Conservation (phyloP, 2,113 vertebrate species). For the Centropristis striata region DNA sequence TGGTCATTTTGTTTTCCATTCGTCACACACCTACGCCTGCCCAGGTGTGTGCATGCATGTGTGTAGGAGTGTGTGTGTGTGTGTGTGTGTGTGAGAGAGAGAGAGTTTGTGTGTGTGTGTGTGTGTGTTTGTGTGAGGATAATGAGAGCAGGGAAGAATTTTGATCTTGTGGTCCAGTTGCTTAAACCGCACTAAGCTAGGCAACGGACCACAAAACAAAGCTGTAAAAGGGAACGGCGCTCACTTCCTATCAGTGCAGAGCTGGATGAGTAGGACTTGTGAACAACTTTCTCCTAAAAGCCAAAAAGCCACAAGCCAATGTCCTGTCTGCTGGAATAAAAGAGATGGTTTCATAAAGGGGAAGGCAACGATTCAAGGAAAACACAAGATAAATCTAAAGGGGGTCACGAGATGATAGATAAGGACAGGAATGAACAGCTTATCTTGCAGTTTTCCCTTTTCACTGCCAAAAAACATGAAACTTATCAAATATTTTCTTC, state of each 20-base stretch:
- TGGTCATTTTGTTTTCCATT: no score
- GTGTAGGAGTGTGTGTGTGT: conserved; percentile 34
- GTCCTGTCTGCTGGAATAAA: conserved; percentile 25
- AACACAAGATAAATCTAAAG: not conserved
- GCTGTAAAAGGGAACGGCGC: conserved; percentile 70
- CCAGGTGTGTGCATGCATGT: conserved; percentile 52
- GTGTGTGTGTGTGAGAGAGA: no score
- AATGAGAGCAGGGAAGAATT: conserved; percentile 37
- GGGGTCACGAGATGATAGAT: not conserved
- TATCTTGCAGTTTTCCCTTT: not conserved
- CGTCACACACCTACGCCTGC: conserved; percentile 51
- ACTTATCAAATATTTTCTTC: no score
- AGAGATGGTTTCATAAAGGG: not conserved
- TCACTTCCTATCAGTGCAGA: conserved; percentile 38
- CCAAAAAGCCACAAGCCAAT: conserved; percentile 33
- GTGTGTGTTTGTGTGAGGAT: no score
- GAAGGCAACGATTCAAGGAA: not conserved
- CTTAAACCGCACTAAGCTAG: conserved; percentile 50
- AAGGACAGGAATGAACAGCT: not conserved
- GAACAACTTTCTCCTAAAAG: conserved; percentile 26
- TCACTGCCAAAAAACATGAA: no score
- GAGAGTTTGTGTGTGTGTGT: no score
- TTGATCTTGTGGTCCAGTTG: conserved; percentile 29
- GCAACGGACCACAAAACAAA: conserved; percentile 38
- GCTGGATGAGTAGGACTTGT: not conserved